Evolutionary conservation across 92 coral and sea anemone species (phyloP).

Genomic region (Zoanthus sociatus): DNA sequence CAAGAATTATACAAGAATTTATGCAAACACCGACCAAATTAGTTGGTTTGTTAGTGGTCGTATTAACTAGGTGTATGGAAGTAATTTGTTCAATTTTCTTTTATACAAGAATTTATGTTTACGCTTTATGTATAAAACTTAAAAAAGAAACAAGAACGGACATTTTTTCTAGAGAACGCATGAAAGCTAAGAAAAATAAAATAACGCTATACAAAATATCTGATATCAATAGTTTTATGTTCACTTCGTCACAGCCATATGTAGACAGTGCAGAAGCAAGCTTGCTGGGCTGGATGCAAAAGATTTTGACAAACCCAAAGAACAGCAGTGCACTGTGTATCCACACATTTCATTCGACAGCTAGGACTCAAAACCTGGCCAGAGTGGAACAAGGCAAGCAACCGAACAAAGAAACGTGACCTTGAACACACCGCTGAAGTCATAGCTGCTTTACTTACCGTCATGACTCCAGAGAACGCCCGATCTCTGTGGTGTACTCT

Average conservation of each 20-base stretch:
- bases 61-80: not conserved
- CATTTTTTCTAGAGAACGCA: not conserved
- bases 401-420: constrained; percentile 9
- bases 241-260: constrained; percentile 16
- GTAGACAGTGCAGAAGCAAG: constrained; percentile 19
- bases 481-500: not conserved
- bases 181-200: constrained; percentile 3
- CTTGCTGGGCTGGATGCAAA: too few species aligned
- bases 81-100: not conserved
- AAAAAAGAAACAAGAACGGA: not conserved
- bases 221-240: not conserved
- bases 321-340: not conserved
- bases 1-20: not conserved
- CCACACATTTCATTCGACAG: not conserved
- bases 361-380: not conserved
- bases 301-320: too few species aligned
- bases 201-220: not conserved
- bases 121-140: not conserved
- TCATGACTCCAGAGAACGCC: constrained; percentile 24
- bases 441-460: not conserved
- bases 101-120: constrained; percentile 3
- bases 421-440: not conserved
- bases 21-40: not conserved
- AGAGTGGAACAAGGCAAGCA: constrained; percentile 20
- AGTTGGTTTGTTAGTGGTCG: constrained; percentile 9